Percentiles rank a stretch among this genome's conserved stretches.
These are phyloP conservation scores for Sicus ferrugineus DNA, from an alignment of 2,888 invertebrate species.

Conservation along the genomic window DNA sequence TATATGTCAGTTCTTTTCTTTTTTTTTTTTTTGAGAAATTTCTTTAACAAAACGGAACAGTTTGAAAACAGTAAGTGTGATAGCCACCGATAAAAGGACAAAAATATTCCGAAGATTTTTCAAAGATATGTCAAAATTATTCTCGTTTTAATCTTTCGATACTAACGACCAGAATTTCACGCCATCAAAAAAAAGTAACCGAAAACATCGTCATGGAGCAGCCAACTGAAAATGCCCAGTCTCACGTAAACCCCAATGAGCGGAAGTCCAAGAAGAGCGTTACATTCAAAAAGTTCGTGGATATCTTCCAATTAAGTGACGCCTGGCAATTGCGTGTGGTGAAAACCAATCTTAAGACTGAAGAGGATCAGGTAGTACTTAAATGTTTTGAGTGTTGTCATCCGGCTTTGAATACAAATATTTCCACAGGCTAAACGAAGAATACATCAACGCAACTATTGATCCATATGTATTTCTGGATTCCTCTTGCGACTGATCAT, in stretches of 20 bases:
- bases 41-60: background rate
- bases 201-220: slow-evolving; percentile 16
- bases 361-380: slow-evolving; percentile 43
- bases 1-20: background rate
- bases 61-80: background rate
- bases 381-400: background rate
- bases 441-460: slow-evolving; percentile 39
- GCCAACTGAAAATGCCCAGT: slow-evolving; percentile 11
- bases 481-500: background rate
- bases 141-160: background rate
- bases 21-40: background rate
- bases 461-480: background rate
- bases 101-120: slow-evolving; percentile 4
- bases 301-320: slow-evolving; percentile 39
- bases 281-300: slow-evolving; percentile 39
- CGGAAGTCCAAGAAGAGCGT: slow-evolving; percentile 34
- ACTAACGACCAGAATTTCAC: background rate
- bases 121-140: slow-evolving; percentile 25
- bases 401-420: background rate
- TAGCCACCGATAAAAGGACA: background rate
- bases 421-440: slow-evolving; percentile 34
- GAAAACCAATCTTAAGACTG: slow-evolving; percentile 38
- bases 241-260: background rate
- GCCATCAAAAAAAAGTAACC: background rate
- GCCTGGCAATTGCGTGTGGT: slow-evolving; percentile 40